Evolutionary conservation across 2,888 invertebrate genomes (phyloP).

Genomic region (Trimorus sp.): DNA sequence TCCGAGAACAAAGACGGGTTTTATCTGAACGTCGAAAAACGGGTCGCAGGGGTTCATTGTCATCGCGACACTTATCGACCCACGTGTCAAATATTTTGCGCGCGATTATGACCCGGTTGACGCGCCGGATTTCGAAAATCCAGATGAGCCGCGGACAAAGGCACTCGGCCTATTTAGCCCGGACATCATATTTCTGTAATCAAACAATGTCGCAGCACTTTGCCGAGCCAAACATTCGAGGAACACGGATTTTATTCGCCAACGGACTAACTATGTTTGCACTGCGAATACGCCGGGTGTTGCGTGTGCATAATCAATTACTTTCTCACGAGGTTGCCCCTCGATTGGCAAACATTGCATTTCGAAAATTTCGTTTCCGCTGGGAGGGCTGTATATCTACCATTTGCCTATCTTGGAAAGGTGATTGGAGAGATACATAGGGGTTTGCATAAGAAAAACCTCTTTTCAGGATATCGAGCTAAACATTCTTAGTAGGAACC

Average conservation of each 20-base stretch:
- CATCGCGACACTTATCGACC: constrained; percentile 41
- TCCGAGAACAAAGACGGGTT: constrained; percentile 16
- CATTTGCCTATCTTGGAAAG: too few species aligned
- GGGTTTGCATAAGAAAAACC: too few species aligned
- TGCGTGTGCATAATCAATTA: constrained; percentile 10
- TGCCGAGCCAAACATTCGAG: constrained; percentile 30
- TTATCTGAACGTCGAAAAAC: constrained; percentile 13
- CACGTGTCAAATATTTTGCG: constrained; percentile 48
- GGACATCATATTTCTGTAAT: constrained; percentile 42
- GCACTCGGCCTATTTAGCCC: constrained; percentile 16
- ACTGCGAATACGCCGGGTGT: constrained; percentile 7
- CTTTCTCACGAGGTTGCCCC: background rate
- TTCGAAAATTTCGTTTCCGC: too few species aligned
- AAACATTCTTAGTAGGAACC: too few species aligned
- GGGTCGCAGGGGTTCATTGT: constrained; percentile 24
- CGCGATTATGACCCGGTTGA: constrained; percentile 47
- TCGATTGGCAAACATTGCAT: too few species aligned
- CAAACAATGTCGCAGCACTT: constrained; percentile 25
- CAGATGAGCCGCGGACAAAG: constrained; percentile 48
- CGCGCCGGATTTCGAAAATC: constrained; percentile 45
- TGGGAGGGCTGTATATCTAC: too few species aligned
- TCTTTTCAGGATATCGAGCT: too few species aligned
- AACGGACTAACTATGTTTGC: constrained; percentile 13
- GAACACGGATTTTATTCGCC: constrained; percentile 21
- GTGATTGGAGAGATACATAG: too few species aligned